Evolutionary conservation across 2,113 vertebrate species (phyloP).

Genomic region (Bujurquina vittata): DNA sequence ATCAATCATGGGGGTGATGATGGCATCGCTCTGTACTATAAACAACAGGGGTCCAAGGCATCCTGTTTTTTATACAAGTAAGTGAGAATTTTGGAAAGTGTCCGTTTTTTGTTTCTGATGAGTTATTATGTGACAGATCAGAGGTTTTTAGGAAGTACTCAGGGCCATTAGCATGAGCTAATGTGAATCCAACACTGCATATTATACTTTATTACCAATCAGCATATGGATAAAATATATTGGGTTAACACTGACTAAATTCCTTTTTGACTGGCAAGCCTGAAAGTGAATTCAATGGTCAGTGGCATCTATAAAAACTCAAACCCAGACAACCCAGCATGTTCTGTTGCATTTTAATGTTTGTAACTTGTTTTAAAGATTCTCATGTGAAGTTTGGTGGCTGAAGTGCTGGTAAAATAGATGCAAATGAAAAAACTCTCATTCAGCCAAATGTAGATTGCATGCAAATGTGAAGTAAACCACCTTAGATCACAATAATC

Average conservation of each 20-base stretch:
- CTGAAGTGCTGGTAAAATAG: accelerated
- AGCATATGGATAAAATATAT: not conserved
- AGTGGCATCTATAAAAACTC: not conserved
- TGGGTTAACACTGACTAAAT: not conserved
- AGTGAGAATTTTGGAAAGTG: constrained; percentile 43
- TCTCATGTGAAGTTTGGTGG: not conserved
- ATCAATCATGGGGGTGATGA: constrained; percentile 57
- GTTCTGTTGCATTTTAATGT: not conserved
- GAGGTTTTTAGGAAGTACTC: not conserved
- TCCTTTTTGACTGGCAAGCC: not conserved
- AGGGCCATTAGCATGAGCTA: not conserved
- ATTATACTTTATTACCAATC: not conserved
- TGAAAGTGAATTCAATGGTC: not conserved
- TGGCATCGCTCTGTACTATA: constrained; percentile 73
- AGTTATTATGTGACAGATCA: not conserved
- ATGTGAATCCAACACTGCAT: not conserved
- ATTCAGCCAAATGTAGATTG: not conserved
- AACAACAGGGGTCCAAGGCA: constrained; percentile 49
- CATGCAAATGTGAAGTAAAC: not conserved
- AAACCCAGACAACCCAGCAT: no score
- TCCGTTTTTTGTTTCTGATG: not conserved
- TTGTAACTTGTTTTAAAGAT: not conserved
- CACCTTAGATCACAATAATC: not conserved
- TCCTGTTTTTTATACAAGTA: constrained; percentile 89
- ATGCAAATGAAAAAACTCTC: not conserved